These are phyloP conservation scores for Boloria euphrosyne DNA, from an alignment of 2,888 invertebrate species.

Conservation along the genomic window DNA sequence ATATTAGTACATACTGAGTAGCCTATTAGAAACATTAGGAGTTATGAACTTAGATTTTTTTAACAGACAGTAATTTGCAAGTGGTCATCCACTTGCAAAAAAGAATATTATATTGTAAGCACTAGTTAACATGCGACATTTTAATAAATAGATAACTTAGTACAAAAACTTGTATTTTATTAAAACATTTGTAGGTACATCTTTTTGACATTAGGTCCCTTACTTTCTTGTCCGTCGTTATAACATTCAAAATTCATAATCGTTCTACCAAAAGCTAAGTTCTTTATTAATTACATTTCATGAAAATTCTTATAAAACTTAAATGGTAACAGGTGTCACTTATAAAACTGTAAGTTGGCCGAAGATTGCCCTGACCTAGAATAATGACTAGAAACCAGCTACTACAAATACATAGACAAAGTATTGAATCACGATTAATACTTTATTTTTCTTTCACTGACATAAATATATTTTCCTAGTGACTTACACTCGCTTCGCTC, in stretches of 20 bases:
- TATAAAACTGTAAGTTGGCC: slow-evolving; percentile 25
- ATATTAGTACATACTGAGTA: neutral
- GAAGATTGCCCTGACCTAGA: slow-evolving; percentile 51
- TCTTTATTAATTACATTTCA: neutral
- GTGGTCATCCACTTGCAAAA: too few relatives aligned
- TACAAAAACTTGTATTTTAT: too few relatives aligned
- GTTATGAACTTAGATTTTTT: too few relatives aligned
- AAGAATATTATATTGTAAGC: too few relatives aligned
- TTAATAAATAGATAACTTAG: too few relatives aligned
- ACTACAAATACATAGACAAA: neutral
- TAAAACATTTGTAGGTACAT: too few relatives aligned
- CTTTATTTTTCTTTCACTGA: neutral
- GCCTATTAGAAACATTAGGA: too few relatives aligned
- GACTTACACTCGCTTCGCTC: too few relatives aligned
- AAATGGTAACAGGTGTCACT: slow-evolving; percentile 32
- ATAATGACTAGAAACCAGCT: slow-evolving; percentile 38
- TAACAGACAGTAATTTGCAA: too few relatives aligned
- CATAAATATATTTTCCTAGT: neutral
- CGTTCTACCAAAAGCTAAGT: neutral
- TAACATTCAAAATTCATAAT: neutral
- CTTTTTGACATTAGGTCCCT: too few relatives aligned
- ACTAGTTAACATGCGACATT: too few relatives aligned
- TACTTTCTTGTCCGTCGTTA: neutral
- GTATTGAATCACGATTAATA: neutral
- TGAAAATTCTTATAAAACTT: slow-evolving; percentile 4